Evolutionary conservation across 2,888 invertebrate species (phyloP), one percentile per base, ranked within the genome.

Genomic region (Desoria tigrina): DNA sequence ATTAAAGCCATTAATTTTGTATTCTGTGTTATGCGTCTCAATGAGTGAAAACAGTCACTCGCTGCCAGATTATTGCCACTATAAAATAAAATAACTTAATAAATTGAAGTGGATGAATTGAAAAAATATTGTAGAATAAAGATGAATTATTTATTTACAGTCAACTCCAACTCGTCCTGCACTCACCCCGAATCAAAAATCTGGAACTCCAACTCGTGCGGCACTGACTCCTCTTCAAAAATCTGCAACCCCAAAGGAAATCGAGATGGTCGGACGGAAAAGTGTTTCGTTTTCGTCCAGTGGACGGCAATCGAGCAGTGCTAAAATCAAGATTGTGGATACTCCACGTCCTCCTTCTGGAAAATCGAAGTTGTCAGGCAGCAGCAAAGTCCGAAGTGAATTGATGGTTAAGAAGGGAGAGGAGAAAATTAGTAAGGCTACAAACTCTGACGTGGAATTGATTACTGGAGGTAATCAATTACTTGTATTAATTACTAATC

Each of bases 391-490:
- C 16, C 9, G 9, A 9, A 11, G 9, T 9, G 45, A 63, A 64
- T 56, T 42, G 4, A n/a, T n/a, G n/a, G 64, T 68, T 24, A 32
- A 42, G 11, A 39, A 39, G 39, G 9, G 16, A 16, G 50, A n/a
- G 1, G 60, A 61, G 4, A 65, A 68, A 56, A 51, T 50, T 18
- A 49, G 62, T 21, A 71, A 73, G 61, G 69, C 73, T 60, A 68
- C 66, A 28, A 61, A 69, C 50, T 53, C 60, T 4, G 68, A 68
- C 49, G 6, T 63, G 1, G 66, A 69, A 21, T 55, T 73, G 4
- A 66, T 73, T 16, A 73, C 73, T 28, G 68, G 63, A 58, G 72
- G 74, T 74, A n/a, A n/a, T n/a, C n/a, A n/a, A n/a, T n/a, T n/a
- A n/a, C n/a, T n/a, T n/a, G n/a, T n/a, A n/a, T n/a, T n/a, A n/a